Conservation (phyloP, 2,113 vertebrate genomes). For the Oreochromis aureus region DNA sequence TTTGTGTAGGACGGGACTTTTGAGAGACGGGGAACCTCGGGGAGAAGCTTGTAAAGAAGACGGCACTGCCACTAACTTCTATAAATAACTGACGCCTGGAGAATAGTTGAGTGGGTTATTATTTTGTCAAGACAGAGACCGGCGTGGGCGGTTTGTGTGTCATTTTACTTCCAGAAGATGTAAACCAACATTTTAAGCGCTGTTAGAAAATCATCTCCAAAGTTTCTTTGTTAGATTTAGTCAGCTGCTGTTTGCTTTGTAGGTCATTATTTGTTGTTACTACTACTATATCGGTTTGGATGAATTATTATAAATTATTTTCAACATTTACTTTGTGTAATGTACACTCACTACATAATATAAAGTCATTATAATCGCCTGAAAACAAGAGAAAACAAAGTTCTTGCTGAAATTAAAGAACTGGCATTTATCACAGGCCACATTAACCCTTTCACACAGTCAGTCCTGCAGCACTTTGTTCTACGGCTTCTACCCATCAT, state of each 20-base stretch:
- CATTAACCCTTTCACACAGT: neutral
- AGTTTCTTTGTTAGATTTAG: neutral
- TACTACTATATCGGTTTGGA: neutral
- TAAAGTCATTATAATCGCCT: neutral
- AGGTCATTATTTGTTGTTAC: neutral
- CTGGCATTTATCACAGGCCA: neutral
- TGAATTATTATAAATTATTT: neutral
- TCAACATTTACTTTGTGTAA: neutral
- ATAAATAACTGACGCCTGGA: neutral
- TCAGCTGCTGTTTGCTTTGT: neutral
- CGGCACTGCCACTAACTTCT: neutral
- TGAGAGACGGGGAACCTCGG: neutral
- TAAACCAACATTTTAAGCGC: neutral
- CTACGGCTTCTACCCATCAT: neutral
- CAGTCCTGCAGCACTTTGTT: neutral
- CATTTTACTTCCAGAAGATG: neutral
- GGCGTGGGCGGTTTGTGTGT: neutral
- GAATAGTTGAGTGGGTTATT: neutral
- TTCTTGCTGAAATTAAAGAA: neutral
- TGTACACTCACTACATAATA: neutral
- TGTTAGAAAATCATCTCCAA: neutral
- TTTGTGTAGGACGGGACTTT: neutral
- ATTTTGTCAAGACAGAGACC: neutral
- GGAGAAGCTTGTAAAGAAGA: neutral
- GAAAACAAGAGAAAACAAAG: neutral